phyloP scores from a whole-genome alignment of 53 echinoderm and acorn worm species.

The Luidia sarsii region DNA sequence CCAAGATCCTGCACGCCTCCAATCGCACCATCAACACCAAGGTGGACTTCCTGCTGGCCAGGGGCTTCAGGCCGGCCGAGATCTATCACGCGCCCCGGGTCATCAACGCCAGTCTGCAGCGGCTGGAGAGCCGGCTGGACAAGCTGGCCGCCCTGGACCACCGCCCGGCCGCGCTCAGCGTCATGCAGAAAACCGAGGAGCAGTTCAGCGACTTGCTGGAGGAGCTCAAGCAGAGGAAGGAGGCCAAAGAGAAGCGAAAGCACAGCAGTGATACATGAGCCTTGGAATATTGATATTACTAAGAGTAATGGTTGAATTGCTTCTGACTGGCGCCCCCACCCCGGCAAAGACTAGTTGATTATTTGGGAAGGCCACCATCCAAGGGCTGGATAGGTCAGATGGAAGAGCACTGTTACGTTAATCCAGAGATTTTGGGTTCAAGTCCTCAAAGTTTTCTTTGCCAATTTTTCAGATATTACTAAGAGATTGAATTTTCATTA shows the following conservation, averaged over 20 bases:
- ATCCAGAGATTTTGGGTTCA: too few relatives aligned
- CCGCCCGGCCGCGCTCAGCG: constrained; percentile 1
- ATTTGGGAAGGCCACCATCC: too few relatives aligned
- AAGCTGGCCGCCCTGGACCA: constrained; percentile 26
- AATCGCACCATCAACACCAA: constrained; percentile 49
- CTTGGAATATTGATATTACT: too few relatives aligned
- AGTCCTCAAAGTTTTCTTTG: too few relatives aligned
- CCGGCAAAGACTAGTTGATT: too few relatives aligned
- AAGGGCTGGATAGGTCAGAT: too few relatives aligned
- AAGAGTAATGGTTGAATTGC: too few relatives aligned
- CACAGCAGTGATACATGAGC: too few relatives aligned
- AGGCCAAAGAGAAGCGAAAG: background rate
- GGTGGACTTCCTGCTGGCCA: constrained; percentile 36
- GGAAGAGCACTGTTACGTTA: too few relatives aligned
- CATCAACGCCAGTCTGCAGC: constrained; percentile 27
- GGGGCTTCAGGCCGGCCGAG: constrained; percentile 8
- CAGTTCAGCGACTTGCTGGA: constrained; percentile 11
- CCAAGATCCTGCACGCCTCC: constrained; percentile 47
- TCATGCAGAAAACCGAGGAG: constrained; percentile 29
- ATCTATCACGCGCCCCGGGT: constrained; percentile 32
- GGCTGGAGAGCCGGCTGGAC: constrained; percentile 36
- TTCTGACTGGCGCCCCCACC: too few relatives aligned
- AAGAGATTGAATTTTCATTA: too few relatives aligned
- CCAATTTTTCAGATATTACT: too few relatives aligned
- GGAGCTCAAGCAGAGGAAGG: background rate